A percentile compares a stretch with the other conserved stretches of the same genome.
These are phyloP conservation scores for Channa striata DNA, from an alignment of 2,797 vertebrate species.

Conservation along the genomic window DNA sequence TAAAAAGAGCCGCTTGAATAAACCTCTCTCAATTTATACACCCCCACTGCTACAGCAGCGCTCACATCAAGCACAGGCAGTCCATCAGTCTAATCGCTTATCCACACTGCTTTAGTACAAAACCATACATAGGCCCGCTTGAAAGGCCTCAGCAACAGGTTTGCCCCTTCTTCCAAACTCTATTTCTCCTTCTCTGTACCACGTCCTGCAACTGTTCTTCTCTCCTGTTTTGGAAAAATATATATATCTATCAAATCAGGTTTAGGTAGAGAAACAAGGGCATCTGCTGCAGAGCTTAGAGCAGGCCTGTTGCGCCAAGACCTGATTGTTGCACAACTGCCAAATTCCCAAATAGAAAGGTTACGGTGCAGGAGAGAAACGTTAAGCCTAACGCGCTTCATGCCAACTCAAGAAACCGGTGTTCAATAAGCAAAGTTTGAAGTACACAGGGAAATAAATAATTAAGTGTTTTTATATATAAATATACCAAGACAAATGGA, in stretches of 20 bases:
- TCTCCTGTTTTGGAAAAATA: constrained; percentile 41
- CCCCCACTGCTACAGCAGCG: constrained; percentile 75
- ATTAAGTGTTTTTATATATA: constrained; percentile 35
- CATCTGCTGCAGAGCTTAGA: constrained; percentile 61
- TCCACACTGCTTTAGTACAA: constrained; percentile 62
- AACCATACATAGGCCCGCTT: constrained; percentile 36
- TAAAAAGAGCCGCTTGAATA: constrained; percentile 77
- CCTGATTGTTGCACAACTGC: constrained; percentile 64
- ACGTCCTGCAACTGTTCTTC: constrained; percentile 28
- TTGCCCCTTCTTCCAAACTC: not conserved
- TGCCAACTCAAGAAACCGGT: constrained; percentile 3
- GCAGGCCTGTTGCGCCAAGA: constrained; percentile 55
- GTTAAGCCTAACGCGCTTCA: not conserved
- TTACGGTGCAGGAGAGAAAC: constrained; percentile 22
- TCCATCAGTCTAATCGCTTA: constrained; percentile 75
- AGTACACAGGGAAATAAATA: constrained; percentile 11
- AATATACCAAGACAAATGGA: constrained; percentile 46
- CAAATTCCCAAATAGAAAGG: constrained; percentile 61
- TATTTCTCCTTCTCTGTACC: not conserved
- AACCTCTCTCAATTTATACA: constrained; percentile 77
- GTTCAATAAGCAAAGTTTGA: constrained; percentile 6
- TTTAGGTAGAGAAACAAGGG: constrained; percentile 60
- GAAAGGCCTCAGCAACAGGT: constrained; percentile 61
- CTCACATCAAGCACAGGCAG: constrained; percentile 69
- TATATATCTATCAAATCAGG: constrained; percentile 71